Percentiles rank a stretch among this genome's conserved stretches.
Evolutionary conservation across 2,888 invertebrate species (phyloP).

Genomic region (Agriotes lineatus): DNA sequence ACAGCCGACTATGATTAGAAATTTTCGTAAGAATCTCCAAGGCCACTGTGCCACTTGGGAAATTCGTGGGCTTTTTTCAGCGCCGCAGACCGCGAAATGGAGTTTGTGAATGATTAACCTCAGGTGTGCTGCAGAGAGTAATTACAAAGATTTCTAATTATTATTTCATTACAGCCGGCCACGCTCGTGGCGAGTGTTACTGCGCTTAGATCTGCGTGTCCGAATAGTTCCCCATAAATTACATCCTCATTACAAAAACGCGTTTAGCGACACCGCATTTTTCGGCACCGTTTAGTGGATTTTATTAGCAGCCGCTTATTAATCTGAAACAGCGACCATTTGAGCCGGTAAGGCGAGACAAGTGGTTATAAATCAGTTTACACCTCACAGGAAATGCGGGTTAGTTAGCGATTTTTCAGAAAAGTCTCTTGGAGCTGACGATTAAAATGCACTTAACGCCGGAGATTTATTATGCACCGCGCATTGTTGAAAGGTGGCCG

Average conservation of each 20-base stretch:
- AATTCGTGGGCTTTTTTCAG: conserved; percentile 3
- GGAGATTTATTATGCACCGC: not conserved
- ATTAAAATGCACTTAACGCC: conserved; percentile 8
- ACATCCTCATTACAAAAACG: conserved; percentile 14
- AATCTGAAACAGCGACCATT: conserved; percentile 12
- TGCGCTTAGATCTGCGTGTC: not conserved
- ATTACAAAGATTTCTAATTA: conserved; percentile 16
- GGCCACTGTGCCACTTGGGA: not conserved
- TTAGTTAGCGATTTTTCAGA: conserved; percentile 13
- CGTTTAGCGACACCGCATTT: too few relatives aligned
- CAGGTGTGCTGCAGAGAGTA: not conserved
- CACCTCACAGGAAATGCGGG: conserved; percentile 18
- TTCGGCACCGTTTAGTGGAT: too few relatives aligned
- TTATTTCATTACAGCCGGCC: conserved; percentile 5
- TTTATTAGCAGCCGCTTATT: not conserved
- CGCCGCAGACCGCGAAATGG: not conserved
- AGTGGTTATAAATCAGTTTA: conserved; percentile 20
- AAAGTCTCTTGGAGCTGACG: not conserved
- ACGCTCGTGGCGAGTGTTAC: not conserved
- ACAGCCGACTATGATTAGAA: too few relatives aligned
- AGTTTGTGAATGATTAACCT: not conserved
- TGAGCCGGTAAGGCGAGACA: not conserved
- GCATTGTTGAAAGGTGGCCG: not conserved
- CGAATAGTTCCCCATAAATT: not conserved
- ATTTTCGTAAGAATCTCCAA: too few relatives aligned